phyloP scores from a whole-genome alignment of 2,888 invertebrate genomes.

The Beris chalybata region DNA sequence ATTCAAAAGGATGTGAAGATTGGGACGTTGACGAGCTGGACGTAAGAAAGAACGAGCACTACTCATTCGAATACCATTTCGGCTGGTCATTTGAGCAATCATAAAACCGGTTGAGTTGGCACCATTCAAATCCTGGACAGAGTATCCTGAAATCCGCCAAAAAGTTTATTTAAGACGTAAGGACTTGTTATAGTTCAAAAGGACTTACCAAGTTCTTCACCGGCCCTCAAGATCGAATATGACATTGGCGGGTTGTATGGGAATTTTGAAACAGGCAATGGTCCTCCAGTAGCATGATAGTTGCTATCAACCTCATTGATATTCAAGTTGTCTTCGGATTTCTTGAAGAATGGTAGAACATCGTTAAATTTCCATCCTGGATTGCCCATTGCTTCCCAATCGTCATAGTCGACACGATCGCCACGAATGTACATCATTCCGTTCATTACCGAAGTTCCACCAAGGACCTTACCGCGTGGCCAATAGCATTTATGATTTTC shows the following conservation, averaged over 20 bases:
- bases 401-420: slow-evolving; percentile 81
- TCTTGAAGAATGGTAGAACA: slow-evolving; percentile 85
- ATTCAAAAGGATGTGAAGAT: slow-evolving; percentile 82
- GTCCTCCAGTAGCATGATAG: slow-evolving; percentile 77
- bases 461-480: slow-evolving; percentile 86
- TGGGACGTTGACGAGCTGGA: slow-evolving; percentile 73
- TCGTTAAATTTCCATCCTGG: slow-evolving; percentile 88
- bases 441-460: slow-evolving; percentile 91
- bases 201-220: slow-evolving; percentile 70
- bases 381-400: slow-evolving; percentile 84
- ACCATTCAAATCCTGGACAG: slow-evolving; percentile 80
- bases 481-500: slow-evolving; percentile 74
- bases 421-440: slow-evolving; percentile 97
- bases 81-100: slow-evolving; percentile 85
- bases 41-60: slow-evolving; percentile 80
- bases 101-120: slow-evolving; percentile 78
- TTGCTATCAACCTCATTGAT: slow-evolving; percentile 72
- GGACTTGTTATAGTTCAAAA: background rate
- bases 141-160: slow-evolving; percentile 62
- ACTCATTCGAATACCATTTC: slow-evolving; percentile 82
- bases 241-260: slow-evolving; percentile 85
- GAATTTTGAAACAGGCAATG: slow-evolving; percentile 76
- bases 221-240: slow-evolving; percentile 73
- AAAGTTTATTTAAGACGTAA: background rate
- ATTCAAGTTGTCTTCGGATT: slow-evolving; percentile 79